phyloP scores from a whole-genome alignment of 2,888 invertebrate species.

The Euplexia lucipara region DNA sequence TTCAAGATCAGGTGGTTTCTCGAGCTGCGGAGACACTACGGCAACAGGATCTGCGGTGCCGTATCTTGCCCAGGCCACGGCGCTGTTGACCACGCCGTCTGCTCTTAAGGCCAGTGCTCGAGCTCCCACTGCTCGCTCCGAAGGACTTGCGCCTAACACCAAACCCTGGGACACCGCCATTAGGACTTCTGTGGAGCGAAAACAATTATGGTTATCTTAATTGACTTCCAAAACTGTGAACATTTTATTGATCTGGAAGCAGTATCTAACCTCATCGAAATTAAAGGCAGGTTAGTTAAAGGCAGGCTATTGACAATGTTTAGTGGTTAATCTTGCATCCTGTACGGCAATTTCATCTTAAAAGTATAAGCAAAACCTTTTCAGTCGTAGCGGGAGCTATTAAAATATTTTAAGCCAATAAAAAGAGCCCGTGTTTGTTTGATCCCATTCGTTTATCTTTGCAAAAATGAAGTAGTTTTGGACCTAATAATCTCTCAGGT shows the following conservation, averaged over 20 bases:
- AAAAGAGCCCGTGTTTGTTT: background rate
- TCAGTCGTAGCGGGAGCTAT: background rate
- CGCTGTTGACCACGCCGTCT: constrained; percentile 82
- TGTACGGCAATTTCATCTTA: constrained; percentile 12
- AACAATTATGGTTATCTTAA: background rate
- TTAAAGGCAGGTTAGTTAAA: background rate
- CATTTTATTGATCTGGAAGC: background rate
- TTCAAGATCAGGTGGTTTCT: constrained; percentile 92
- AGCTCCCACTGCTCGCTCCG: constrained; percentile 91
- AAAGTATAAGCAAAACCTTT: constrained; percentile 8
- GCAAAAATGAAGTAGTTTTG: background rate
- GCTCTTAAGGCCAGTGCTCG: constrained; percentile 82
- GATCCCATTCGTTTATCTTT: background rate
- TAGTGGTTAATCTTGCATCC: constrained; percentile 10
- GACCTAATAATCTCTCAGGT: background rate
- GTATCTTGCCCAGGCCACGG: constrained; percentile 84
- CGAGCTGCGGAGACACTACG: constrained; percentile 89
- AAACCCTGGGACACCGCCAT: constrained; percentile 94
- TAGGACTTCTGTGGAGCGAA: constrained; percentile 90
- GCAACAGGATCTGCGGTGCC: constrained; percentile 85
- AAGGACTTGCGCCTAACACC: constrained; percentile 87
- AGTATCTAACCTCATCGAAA: background rate
- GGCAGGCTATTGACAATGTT: background rate
- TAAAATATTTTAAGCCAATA: too few relatives aligned
- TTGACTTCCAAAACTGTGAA: background rate